Percentiles rank a stretch among this genome's conserved stretches.
Conservation (phyloP, 2,888 invertebrate genomes). For the Ypsolopha scabrella region DNA sequence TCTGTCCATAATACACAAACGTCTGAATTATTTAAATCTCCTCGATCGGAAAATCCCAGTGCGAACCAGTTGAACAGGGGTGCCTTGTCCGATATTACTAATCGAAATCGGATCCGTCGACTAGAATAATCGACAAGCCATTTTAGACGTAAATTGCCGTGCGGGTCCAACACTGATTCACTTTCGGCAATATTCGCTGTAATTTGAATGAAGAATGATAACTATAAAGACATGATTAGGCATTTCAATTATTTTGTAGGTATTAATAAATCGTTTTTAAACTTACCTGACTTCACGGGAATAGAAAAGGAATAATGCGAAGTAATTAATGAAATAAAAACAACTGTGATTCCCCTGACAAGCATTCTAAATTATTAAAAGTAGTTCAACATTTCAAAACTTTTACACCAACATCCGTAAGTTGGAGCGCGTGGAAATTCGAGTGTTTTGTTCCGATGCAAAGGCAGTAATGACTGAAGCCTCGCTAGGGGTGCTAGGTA, state of each 20-base stretch:
- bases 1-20: constrained; percentile 85
- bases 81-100: constrained; percentile 56
- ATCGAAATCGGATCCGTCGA: constrained; percentile 53
- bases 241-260: neutral
- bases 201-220: neutral
- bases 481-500: too few species aligned
- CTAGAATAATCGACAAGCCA: constrained; percentile 48
- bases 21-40: constrained; percentile 79
- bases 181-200: constrained; percentile 41
- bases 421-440: neutral
- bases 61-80: constrained; percentile 79
- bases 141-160: constrained; percentile 44
- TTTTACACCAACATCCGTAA: too few species aligned
- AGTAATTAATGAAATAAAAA: constrained; percentile 31
- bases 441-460: constrained; percentile 12
- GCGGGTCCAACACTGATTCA: constrained; percentile 50
- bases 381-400: neutral
- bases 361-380: constrained; percentile 22
- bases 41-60: constrained; percentile 88
- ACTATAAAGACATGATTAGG: constrained; percentile 3
- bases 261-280: too few species aligned
- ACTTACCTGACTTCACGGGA: constrained; percentile 30
- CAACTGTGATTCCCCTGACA: constrained; percentile 22
- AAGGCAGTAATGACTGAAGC: constrained; percentile 20
- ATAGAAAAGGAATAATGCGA: constrained; percentile 32